Conservation (phyloP, 2,888 invertebrate genomes). For the Agrilus cyanescens region DNA sequence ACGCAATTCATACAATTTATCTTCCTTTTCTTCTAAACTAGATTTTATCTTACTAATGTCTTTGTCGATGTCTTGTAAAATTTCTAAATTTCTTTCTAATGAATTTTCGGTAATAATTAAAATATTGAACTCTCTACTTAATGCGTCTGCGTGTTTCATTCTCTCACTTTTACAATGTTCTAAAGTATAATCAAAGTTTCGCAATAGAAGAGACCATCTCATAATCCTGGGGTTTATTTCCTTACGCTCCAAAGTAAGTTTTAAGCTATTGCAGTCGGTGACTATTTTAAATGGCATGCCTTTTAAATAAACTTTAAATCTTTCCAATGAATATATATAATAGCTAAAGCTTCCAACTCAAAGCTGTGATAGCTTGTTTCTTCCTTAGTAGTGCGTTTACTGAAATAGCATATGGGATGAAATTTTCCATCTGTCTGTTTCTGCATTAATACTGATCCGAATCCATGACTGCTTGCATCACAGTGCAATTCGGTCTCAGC, state of each 20-base stretch:
- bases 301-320: conserved; percentile 2
- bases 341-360: neutral
- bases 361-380: too few relatives aligned
- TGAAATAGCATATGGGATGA: too few relatives aligned
- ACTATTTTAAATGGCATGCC: conserved; percentile 1
- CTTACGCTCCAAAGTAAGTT: conserved; percentile 2
- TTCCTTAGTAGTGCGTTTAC: too few relatives aligned
- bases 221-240: conserved; percentile 2
- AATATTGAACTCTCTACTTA: neutral
- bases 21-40: neutral
- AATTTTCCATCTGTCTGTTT: too few relatives aligned
- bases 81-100: neutral
- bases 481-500: too few relatives aligned
- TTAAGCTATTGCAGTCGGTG: too few relatives aligned
- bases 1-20: conserved; percentile 1
- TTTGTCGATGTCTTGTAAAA: neutral
- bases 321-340: conserved; percentile 1
- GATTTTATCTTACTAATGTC: neutral
- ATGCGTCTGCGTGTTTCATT: conserved; percentile 1
- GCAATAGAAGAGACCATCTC: neutral
- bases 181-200: neutral
- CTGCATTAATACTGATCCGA: too few relatives aligned
- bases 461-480: too few relatives aligned
- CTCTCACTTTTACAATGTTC: neutral
- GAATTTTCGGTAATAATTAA: conserved; percentile 1